Evolutionary conservation across 2,888 invertebrate species (phyloP).

Genomic region (Idaea dimidiata): DNA sequence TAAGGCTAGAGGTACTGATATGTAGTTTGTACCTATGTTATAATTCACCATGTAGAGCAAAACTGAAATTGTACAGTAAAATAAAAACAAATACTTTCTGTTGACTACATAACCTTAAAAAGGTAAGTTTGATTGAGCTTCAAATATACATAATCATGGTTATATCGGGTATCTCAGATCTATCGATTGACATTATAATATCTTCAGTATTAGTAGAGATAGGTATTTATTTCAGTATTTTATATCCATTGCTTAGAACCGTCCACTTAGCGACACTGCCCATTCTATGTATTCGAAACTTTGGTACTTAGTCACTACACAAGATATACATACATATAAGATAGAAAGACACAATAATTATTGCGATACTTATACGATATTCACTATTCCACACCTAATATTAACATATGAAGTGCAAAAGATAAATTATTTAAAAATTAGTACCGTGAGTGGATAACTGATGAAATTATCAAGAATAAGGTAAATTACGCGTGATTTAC

Average conservation of each 20-base stretch:
- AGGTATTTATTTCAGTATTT: not conserved
- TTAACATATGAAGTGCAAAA: not conserved
- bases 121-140: no score
- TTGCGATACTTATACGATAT: not conserved
- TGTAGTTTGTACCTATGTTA: no score
- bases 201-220: not conserved
- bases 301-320: conserved; percentile 1
- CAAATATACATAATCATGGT: no score
- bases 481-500: no score
- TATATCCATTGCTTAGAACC: not conserved
- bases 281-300: not conserved
- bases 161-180: no score
- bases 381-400: not conserved
- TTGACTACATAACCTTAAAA: no score
- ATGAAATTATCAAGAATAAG: not conserved
- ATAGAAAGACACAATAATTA: conserved; percentile 1
- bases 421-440: not conserved
- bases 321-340: conserved; percentile 1
- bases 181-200: not conserved
- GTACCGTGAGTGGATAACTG: not conserved
- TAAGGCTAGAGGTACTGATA: no score
- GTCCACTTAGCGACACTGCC: not conserved
- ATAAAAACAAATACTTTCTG: no score
- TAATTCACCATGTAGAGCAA: no score
- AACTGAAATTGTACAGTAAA: no score